Percentiles rank a stretch among this genome's conserved stretches.
Evolutionary conservation across 2,797 vertebrate genomes (phyloP).

Genomic region (Allobates femoralis): DNA sequence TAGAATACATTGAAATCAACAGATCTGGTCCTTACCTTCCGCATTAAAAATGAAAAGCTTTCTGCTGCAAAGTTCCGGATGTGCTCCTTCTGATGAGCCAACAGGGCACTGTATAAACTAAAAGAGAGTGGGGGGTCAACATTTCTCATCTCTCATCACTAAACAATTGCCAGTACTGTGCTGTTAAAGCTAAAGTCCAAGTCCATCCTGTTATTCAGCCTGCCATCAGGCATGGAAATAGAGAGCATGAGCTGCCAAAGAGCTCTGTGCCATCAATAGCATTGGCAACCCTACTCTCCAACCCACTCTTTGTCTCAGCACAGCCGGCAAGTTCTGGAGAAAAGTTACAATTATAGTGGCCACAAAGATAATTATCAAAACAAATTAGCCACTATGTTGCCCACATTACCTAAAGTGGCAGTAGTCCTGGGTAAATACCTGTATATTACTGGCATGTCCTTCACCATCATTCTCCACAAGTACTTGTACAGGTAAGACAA

Average conservation of each 20-base stretch:
- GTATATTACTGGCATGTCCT: conserved; percentile 92
- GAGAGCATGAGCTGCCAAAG: background rate
- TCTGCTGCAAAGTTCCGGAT: conserved; percentile 97
- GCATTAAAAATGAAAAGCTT: conserved; percentile 97
- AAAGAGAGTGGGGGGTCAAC: background rate
- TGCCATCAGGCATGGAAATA: background rate
- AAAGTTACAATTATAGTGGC: too few species aligned
- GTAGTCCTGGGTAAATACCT: conserved; percentile 74
- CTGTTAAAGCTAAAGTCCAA: background rate
- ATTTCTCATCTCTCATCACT: background rate
- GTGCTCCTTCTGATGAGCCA: conserved; percentile 93
- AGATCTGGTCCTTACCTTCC: conserved; percentile 83
- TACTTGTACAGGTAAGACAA: conserved; percentile 98
- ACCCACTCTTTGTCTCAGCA: background rate
- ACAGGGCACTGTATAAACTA: conserved; percentile 91
- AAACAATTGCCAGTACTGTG: background rate
- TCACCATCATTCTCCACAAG: conserved; percentile 95
- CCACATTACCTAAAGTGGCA: background rate
- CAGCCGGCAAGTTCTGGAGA: background rate
- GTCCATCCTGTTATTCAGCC: background rate
- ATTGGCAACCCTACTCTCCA: background rate
- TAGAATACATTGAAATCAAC: background rate
- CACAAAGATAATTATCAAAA: background rate
- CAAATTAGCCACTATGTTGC: background rate
- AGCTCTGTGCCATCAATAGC: background rate